These are phyloP conservation scores for Erinaceus europaeus DNA, from an alignment of 2,113 vertebrate species.

Conservation along the genomic window DNA sequence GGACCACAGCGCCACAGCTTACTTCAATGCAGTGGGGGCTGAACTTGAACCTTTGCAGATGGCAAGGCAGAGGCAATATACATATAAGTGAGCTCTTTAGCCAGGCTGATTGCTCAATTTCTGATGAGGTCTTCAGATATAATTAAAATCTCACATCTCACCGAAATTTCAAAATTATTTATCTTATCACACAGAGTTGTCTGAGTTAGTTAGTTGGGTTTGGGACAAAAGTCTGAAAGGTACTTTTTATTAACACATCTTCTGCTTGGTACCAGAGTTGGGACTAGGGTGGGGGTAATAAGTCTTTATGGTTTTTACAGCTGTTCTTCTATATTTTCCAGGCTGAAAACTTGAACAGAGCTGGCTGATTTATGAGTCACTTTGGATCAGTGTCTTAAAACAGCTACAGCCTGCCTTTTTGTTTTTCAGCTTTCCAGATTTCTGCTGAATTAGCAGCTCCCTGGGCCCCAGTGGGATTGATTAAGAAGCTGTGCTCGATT, in stretches of 20 bases:
- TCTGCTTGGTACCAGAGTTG: conserved; percentile 68
- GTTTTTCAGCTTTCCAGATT: conserved; percentile 92
- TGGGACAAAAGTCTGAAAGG: conserved; percentile 73
- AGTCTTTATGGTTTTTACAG: conserved; percentile 85
- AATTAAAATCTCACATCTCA: conserved; percentile 59
- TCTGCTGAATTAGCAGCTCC: conserved; percentile 96
- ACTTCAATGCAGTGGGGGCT: too few species aligned
- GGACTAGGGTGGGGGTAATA: conserved; percentile 43
- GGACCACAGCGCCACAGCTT: too few species aligned
- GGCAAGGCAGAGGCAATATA: too few species aligned
- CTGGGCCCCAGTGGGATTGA: conserved; percentile 88
- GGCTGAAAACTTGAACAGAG: conserved; percentile 87
- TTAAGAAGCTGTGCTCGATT: conserved; percentile 91
- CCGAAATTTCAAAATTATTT: conserved; percentile 57
- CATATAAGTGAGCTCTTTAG: too few species aligned
- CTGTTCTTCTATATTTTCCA: conserved; percentile 88
- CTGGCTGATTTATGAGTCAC: conserved; percentile 94
- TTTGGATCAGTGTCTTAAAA: conserved; percentile 93
- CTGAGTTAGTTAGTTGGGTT: conserved; percentile 62
- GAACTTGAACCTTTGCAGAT: too few species aligned
- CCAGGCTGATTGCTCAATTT: conserved; percentile 3
- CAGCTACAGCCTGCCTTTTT: conserved; percentile 87
- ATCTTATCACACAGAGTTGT: conserved; percentile 62
- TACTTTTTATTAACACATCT: conserved; percentile 77
- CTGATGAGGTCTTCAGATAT: conserved; percentile 20